Conservation (phyloP, 2,888 invertebrate species). For the Drosophila neotestacea region DNA sequence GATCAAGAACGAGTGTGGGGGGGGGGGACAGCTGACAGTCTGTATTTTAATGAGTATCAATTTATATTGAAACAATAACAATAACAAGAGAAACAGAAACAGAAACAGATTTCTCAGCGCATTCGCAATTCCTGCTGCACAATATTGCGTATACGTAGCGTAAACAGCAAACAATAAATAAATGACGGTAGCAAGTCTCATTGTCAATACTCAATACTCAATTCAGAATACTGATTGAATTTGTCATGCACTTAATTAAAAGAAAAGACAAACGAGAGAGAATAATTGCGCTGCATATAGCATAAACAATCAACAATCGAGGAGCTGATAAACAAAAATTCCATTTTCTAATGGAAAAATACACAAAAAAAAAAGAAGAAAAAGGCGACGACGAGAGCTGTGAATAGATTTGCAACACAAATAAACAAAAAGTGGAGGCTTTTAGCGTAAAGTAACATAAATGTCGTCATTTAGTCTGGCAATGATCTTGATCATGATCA, state of each 20-base stretch:
- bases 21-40: conserved; percentile 3
- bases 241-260: conserved; percentile 64
- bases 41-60: conserved; percentile 64
- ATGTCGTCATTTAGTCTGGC: conserved; percentile 55
- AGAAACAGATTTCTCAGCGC: conserved; percentile 28
- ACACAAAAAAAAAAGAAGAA: conserved; percentile 21
- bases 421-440: conserved; percentile 58
- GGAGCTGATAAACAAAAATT: conserved; percentile 49
- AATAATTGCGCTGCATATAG: conserved; percentile 67
- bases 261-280: conserved; percentile 2
- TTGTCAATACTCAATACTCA: conserved; percentile 17
- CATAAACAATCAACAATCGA: conserved; percentile 63
- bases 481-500: conserved; percentile 34
- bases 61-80: conserved; percentile 66
- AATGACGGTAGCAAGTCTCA: conserved; percentile 38
- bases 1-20: neutral
- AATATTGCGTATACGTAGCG: conserved; percentile 60
- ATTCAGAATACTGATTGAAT: conserved; percentile 37
- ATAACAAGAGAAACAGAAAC: conserved; percentile 39
- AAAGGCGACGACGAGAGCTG: conserved; percentile 42
- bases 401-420: conserved; percentile 77
- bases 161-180: conserved; percentile 48
- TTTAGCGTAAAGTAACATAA: conserved; percentile 18
- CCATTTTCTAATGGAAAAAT: conserved; percentile 67
- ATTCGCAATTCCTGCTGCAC: conserved; percentile 17